These are phyloP conservation scores for Sebastes nivosus DNA, from an alignment of 2,797 vertebrate genomes.

Conservation along the genomic window DNA sequence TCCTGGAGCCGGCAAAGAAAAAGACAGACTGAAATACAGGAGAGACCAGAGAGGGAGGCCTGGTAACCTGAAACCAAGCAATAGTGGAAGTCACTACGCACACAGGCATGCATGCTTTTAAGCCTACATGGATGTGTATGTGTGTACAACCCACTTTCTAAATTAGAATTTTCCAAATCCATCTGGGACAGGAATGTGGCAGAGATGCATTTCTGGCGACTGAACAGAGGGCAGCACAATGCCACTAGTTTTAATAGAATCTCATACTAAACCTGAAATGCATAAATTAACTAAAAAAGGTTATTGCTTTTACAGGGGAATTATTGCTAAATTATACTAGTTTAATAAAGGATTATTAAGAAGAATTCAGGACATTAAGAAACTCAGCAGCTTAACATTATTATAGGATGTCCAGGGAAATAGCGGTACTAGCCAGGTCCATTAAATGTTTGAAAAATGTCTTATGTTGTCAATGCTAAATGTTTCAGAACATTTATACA, in stretches of 20 bases:
- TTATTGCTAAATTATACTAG: neutral
- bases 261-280: neutral
- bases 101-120: slow-evolving; percentile 52
- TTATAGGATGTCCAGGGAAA: neutral
- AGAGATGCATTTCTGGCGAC: slow-evolving; percentile 38
- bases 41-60: slow-evolving; percentile 57
- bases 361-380: neutral
- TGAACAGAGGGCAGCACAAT: slow-evolving; percentile 39
- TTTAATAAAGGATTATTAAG: neutral
- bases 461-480: neutral
- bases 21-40: slow-evolving; percentile 61
- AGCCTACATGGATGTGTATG: neutral
- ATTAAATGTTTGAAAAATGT: neutral
- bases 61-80: slow-evolving; percentile 72
- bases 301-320: neutral
- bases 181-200: slow-evolving; percentile 66
- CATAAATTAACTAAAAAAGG: neutral
- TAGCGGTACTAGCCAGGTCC: neutral
- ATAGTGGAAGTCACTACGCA: slow-evolving; percentile 66
- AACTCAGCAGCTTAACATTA: neutral
- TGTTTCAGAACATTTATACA: no score
- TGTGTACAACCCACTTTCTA: slow-evolving; percentile 56
- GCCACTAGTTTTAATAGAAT: slow-evolving; percentile 6
- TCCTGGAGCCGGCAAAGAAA: slow-evolving; percentile 71
- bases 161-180: slow-evolving; percentile 73